phyloP scores from a whole-genome alignment of 1,140 invertebrate species.

The Hyles euphorbiae region DNA sequence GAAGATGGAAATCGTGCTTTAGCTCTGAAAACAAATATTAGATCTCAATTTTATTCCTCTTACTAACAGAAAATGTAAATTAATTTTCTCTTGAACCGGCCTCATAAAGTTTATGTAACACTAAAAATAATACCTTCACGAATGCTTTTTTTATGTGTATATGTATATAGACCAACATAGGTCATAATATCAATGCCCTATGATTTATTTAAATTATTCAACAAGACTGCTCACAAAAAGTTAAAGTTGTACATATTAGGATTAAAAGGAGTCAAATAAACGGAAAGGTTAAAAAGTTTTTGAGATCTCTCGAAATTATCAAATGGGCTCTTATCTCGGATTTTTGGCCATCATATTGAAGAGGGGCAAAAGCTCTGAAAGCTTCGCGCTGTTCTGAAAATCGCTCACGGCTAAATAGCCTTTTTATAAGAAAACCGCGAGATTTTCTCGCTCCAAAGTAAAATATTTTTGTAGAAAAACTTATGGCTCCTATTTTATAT shows the following conservation, averaged over 20 bases:
- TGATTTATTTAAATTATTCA: too few species aligned
- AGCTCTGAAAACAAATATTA: too few species aligned
- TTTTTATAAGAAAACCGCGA: conserved; percentile 21
- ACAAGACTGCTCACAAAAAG: background rate
- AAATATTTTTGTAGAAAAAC: conserved; percentile 2
- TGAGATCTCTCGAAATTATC: conserved; percentile 21
- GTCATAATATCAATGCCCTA: too few species aligned
- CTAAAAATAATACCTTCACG: too few species aligned
- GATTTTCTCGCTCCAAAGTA: conserved; percentile 1
- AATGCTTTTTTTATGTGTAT: too few species aligned
- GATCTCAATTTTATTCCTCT: too few species aligned
- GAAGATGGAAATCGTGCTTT: too few species aligned
- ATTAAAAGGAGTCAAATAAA: conserved; percentile 16
- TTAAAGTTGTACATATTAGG: conserved; percentile 9
- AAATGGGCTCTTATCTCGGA: conserved; percentile 28
- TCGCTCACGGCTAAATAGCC: conserved; percentile 26
- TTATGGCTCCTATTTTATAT: background rate
- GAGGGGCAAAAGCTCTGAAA: conserved; percentile 26
- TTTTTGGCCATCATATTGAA: conserved; percentile 29
- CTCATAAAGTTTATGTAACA: too few species aligned
- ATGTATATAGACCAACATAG: too few species aligned
- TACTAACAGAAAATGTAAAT: too few species aligned
- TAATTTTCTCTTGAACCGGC: too few species aligned
- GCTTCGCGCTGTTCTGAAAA: conserved; percentile 31
- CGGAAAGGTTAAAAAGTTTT: conserved; percentile 22